Conservation (phyloP, 2,113 vertebrate genomes). For the Cynoglossus semilaevis region DNA sequence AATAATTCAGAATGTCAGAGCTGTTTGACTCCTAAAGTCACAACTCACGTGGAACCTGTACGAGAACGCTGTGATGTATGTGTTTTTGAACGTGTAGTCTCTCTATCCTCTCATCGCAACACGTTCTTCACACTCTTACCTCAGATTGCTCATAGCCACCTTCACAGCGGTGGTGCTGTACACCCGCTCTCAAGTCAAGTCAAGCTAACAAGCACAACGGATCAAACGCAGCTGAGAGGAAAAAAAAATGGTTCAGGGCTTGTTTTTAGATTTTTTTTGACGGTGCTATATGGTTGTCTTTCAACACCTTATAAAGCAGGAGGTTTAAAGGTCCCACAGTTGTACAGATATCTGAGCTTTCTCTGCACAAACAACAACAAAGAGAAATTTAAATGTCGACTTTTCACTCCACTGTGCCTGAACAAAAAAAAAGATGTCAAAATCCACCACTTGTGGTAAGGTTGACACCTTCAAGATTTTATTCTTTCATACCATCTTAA, state of each 20-base stretch:
- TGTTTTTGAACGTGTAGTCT: constrained; percentile 16
- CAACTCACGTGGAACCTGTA: no score
- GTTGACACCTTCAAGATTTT: constrained; percentile 35
- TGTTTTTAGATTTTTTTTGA: constrained; percentile 29
- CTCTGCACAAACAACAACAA: constrained; percentile 2
- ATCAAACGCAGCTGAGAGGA: constrained; percentile 28
- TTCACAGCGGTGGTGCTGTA: constrained; percentile 2
- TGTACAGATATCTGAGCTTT: constrained; percentile 4
- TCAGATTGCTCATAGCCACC: constrained; percentile 18
- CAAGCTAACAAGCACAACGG: constrained; percentile 23
- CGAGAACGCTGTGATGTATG: background rate
- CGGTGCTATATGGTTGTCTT: constrained; percentile 6
- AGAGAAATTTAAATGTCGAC: constrained; percentile 4
- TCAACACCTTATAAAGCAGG: constrained; percentile 25
- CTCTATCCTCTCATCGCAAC: constrained; percentile 7
- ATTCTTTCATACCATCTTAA: constrained; percentile 30
- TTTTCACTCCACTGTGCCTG: constrained; percentile 12
- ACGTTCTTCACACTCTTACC: constrained; percentile 37
- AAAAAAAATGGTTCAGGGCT: constrained; percentile 5
- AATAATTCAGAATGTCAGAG: no score
- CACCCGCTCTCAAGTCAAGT: constrained; percentile 35
- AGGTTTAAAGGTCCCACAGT: constrained; percentile 1
- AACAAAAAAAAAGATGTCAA: constrained; percentile 12
- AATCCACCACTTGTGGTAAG: constrained; percentile 11
- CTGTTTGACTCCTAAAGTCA: background rate